These are phyloP conservation scores for Lophotis ruficrista DNA, from an alignment of 2,113 vertebrate genomes.

Conservation along the genomic window DNA sequence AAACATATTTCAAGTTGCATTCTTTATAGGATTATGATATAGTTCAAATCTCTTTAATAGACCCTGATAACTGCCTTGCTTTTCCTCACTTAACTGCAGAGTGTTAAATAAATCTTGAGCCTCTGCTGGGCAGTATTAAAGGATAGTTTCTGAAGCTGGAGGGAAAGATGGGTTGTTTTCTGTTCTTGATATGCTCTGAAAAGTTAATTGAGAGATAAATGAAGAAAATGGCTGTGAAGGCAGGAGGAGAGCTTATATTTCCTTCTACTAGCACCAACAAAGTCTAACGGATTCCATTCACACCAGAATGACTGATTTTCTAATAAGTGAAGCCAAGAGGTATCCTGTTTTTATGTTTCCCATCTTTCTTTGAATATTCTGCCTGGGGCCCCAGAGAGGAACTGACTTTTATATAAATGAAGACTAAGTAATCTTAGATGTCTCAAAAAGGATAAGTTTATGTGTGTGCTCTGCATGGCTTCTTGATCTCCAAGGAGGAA, in stretches of 20 bases:
- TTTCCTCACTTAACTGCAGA: background rate
- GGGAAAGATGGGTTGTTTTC: background rate
- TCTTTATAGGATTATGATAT: background rate
- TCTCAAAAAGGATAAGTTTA: background rate
- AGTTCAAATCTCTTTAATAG: background rate
- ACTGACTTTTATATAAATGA: background rate
- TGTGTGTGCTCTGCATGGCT: background rate
- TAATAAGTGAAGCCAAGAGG: constrained; percentile 6
- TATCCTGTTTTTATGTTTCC: constrained; percentile 6
- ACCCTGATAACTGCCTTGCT: background rate
- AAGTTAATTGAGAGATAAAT: constrained; percentile 14
- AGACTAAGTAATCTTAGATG: background rate
- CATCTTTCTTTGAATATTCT: constrained; percentile 26
- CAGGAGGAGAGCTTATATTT: background rate
- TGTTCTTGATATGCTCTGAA: background rate
- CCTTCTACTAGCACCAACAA: background rate
- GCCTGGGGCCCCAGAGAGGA: background rate
- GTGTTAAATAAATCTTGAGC: background rate
- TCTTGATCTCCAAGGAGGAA: background rate
- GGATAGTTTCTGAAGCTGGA: background rate
- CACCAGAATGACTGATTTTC: constrained; percentile 17
- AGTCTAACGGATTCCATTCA: background rate
- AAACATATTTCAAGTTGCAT: background rate
- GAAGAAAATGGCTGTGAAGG: background rate
- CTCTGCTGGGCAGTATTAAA: background rate